Percentiles rank a stretch among this genome's conserved stretches.
Conservation (phyloP, 1,140 invertebrate genomes). For the Procambarus virginalis region DNA sequence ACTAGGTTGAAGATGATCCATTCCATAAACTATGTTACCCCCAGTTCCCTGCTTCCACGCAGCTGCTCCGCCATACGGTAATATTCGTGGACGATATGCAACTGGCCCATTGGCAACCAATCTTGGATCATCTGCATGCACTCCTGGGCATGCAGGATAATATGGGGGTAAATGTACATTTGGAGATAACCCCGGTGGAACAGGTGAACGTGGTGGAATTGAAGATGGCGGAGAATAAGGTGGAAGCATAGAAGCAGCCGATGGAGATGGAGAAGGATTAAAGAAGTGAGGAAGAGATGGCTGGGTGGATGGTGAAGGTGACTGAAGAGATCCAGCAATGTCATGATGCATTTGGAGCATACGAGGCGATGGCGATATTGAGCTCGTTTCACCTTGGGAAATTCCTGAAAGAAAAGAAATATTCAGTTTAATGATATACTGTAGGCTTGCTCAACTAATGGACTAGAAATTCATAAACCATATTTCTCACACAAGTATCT, state of each 20-base stretch:
- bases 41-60: constrained; percentile 13
- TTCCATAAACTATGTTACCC: constrained; percentile 12
- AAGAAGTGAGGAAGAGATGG: constrained; percentile 47
- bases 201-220: constrained; percentile 8
- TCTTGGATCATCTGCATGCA: constrained; percentile 15
- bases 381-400: constrained; percentile 42
- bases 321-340: constrained; percentile 49
- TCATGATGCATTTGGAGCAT: constrained; percentile 53
- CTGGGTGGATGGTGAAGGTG: constrained; percentile 38
- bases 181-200: constrained; percentile 11
- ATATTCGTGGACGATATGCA: background rate
- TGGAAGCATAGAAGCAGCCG: constrained; percentile 30
- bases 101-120: constrained; percentile 26
- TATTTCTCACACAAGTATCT: no score
- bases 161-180: constrained; percentile 1
- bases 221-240: constrained; percentile 25
- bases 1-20: background rate
- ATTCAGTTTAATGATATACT: no score
- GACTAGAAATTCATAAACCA: no score
- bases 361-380: constrained; percentile 28
- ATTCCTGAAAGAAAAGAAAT: constrained; percentile 35
- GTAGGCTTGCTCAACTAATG: no score
- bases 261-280: constrained; percentile 38
- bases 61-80: background rate
- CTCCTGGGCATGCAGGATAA: constrained; percentile 1